Base-by-base conservation (phyloP, 1,140 invertebrate species). In the Heliconius eleuchia region DNA sequence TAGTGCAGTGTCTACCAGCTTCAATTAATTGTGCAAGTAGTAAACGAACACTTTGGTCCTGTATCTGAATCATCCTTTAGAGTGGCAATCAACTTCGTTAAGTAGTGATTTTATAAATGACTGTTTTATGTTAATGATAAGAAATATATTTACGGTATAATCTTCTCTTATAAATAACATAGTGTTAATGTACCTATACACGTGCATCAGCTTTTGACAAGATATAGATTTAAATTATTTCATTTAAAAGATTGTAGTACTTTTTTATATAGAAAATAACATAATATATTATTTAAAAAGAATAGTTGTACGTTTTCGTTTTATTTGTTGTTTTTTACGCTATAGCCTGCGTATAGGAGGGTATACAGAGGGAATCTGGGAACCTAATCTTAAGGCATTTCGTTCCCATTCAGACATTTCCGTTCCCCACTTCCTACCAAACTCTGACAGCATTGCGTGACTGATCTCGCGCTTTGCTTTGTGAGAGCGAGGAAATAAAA, bases 31-130 rank as follows among this genome's bases (percentile, higher is more conserved):
- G 74, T 66, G 46, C 73, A 18, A 72, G 70, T 83, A 75, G 83
- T 84, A 84, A 84, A 84, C 70, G 83, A 84, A 80, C 83, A 82
- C 83, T 84, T 84, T 78, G 77, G 23, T n/a, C 2, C 18, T 23
- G 46, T 76, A 83, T 83, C 82, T 71, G 71, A 66, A 34, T 37
- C 74, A 78, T 78, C 74, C 77, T 78, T 81, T 57, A 55, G n/a
- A 6, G 55, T 71, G 81, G 16, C 77, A 78, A 75, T 82, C 77
- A 72, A 83, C 77, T 74, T 80, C 55, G 60, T 75, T 80, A 80
- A 79, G 80, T 81, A 83, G 39, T 57, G 55, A 82, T 85, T 82
- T 86, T 85, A 81, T 84, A 81, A 80, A 60, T 13, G 70, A 77
- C 60, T 74, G 82, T 73, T 80, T 73, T 77, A 77, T 77, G 76